Conservation (phyloP, 2,797 vertebrate genomes). For the Acomys russatus region DNA sequence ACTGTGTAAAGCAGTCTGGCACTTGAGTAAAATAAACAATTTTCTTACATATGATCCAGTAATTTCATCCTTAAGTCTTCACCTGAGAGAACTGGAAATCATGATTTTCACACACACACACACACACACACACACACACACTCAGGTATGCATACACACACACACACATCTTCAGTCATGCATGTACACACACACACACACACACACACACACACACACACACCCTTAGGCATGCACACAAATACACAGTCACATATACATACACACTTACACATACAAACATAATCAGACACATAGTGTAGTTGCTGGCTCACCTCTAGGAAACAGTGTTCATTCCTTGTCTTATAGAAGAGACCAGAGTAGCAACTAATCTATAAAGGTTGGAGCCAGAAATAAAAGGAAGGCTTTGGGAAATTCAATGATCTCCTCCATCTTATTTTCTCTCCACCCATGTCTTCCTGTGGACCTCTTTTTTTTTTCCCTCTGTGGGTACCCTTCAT, state of each 20-base stretch:
- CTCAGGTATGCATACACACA: background rate
- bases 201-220: background rate
- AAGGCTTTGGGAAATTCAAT: background rate
- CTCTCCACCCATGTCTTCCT: background rate
- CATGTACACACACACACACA: background rate
- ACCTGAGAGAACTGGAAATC: conserved; percentile 32
- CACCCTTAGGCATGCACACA: background rate
- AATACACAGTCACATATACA: background rate
- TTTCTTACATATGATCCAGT: background rate
- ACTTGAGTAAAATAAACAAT: conserved; percentile 36
- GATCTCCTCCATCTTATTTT: background rate
- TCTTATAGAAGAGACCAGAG: background rate
- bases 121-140: background rate
- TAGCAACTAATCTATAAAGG: background rate
- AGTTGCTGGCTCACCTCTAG: background rate
- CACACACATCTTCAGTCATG: background rate
- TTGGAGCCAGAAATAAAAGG: background rate
- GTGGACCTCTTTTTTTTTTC: background rate
- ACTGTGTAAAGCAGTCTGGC: background rate
- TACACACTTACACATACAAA: no score
- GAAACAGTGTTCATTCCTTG: background rate
- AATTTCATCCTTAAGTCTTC: conserved; percentile 26
- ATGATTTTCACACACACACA: conserved; percentile 22
- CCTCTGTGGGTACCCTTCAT: background rate
- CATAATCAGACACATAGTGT: background rate